Evolutionary conservation across 2,113 vertebrate species (phyloP), one percentile per base, ranked within the genome.

Genomic region (Chamaetylas fuelleborni): DNA sequence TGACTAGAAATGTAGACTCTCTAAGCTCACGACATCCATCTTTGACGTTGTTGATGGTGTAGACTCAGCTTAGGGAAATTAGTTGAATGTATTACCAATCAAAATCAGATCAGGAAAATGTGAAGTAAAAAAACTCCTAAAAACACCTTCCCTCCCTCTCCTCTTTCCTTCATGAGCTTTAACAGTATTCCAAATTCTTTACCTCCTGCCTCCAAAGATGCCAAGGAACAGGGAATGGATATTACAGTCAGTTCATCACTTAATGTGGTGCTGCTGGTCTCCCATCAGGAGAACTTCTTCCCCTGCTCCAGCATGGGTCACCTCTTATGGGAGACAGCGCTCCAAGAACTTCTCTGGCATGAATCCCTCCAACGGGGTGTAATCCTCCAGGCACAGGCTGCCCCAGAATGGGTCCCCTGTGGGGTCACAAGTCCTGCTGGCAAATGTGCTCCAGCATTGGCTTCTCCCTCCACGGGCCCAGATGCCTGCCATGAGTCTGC

Each of bases 301-400:
- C 56, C 25, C 66, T 80, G 65, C 34, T 48, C 34, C 34, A 31
- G 40, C 14, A 24, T 4, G 7, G 23, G 17, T 24, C 33, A 9
- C 31, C 25, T 65, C 50, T 34, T 34, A 5, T 4, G 14, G 18
- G 22, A 50, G 17, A 72, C 31, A 71, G 31, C 17, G 29, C 11
- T 34, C 34, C 18, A 12, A 33, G 14, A 56, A 33, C 31, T 40
- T 40, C 19, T 42, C 19, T 8, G 56, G 2, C 0, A 0, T 10
- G 25, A 56, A 31, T 19, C 13, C 11, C n/a, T 47, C 34, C 14
- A 20, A 20, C 4, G 0, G n/a, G 17, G 17, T 34, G 13, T 17
- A 70, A 15, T 20, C 24, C 19, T 48, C 9, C 74, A 54, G 24
- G 24, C 42, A 40, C n/a, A 54, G 48, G 24, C 29, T 56, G 40